phyloP scores from a whole-genome alignment of 2,113 vertebrate genomes.

The Ochotona curzoniae region DNA sequence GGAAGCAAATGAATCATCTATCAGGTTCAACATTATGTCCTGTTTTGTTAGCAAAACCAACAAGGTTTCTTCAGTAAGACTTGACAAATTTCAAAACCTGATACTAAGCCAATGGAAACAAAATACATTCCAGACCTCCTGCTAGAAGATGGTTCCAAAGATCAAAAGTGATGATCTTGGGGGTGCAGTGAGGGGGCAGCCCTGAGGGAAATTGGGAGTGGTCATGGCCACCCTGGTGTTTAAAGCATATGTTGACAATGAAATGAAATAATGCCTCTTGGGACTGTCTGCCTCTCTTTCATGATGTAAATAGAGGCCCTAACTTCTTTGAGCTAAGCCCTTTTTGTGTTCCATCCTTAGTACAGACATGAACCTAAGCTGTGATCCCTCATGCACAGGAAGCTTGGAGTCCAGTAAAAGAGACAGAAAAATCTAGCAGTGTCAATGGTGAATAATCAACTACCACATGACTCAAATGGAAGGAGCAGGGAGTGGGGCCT shows the following conservation, averaged over 20 bases:
- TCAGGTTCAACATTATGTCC: background rate
- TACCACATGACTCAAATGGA: background rate
- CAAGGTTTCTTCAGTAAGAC: background rate
- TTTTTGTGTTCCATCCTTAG: background rate
- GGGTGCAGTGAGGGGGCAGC: fast-evolving
- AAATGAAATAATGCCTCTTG: background rate
- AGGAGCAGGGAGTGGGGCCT: no score
- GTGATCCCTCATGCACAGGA: background rate
- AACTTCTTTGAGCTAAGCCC: background rate
- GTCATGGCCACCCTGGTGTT: fast-evolving
- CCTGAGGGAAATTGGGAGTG: no score
- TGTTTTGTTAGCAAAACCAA: background rate
- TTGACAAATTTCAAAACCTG: background rate
- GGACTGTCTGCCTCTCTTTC: background rate
- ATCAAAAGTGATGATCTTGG: background rate
- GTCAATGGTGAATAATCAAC: background rate
- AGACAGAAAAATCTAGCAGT: background rate
- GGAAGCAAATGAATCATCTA: background rate
- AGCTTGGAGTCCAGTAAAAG: background rate
- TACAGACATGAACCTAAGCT: background rate
- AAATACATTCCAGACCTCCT: background rate
- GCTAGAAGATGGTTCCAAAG: background rate
- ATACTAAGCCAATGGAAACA: background rate
- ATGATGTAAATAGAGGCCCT: background rate
- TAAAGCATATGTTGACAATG: background rate